Evolutionary conservation across 2,797 vertebrate species (phyloP), one percentile per base, ranked within the genome.

Genomic region (Artibeus lituratus): DNA sequence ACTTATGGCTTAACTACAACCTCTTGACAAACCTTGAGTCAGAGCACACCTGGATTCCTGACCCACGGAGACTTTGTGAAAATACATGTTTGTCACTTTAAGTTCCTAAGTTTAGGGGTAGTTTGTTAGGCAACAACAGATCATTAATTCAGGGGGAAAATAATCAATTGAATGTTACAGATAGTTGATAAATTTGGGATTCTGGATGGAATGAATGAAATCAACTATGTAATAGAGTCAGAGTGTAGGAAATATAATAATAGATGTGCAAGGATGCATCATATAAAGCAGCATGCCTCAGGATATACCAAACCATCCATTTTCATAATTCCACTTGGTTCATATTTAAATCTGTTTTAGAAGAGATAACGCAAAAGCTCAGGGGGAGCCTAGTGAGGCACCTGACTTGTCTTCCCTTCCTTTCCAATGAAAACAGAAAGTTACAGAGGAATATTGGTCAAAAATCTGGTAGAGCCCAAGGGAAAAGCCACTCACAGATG

Each of bases 61-160:
- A 83, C n/a, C 53, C 67, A 82, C 1, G 72, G 73, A 90, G 9
- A 72, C 26, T 67, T 0, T 53, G 24, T 78, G 83, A 88, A 59
- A 94, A 57, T 72, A 90, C 91, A 47, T 15, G 15, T 62, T 69
- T 81, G 10, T 84, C 59, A 29, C 72, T 87, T 81, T 70, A 84
- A 74, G 44, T 80, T 94, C 55, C 22, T 74, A 74, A 42, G 6
- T 91, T 87, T 95, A 37, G n/a, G 19, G 22, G 26, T 42, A 69
- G 72, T 87, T 67, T 88, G 29, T 94, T 81, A 84, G 67, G n/a
- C 9, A 78, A 22, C 21, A 72, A 29, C 35, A 86, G n/a, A 62
- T 57, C 88, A 83, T 87, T 94, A 90, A 90, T 85, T 93, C 42
- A 14, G 37, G 57, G 39, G 22, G 53, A 53, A 95, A 90, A 72